Conservation (phyloP, 2,113 vertebrate species). For the Dinomys branickii region DNA sequence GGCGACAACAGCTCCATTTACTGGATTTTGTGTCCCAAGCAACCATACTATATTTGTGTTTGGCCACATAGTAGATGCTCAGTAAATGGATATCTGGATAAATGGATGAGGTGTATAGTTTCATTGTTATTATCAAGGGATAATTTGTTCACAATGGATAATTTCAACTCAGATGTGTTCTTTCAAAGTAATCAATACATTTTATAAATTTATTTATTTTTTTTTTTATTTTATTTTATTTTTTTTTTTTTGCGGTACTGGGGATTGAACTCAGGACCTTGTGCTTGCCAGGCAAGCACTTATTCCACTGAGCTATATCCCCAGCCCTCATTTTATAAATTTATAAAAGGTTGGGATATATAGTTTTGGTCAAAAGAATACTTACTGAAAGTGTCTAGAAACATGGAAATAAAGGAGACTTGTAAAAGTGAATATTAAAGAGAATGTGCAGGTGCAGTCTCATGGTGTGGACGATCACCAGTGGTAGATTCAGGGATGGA, state of each 20-base stretch:
- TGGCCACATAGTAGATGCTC: neutral
- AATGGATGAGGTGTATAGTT: neutral
- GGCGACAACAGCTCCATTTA: neutral
- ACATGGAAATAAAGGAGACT: neutral
- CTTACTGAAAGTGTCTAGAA: neutral
- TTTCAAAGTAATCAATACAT: neutral
- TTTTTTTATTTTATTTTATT: too few relatives aligned
- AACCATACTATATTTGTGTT: neutral
- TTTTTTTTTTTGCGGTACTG: too few relatives aligned
- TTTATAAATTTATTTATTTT: too few relatives aligned
- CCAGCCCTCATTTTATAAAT: too few relatives aligned
- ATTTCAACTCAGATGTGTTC: neutral
- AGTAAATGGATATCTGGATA: neutral
- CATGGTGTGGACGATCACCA: neutral
- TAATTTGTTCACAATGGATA: neutral
- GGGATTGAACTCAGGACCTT: too few relatives aligned
- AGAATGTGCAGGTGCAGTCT: neutral
- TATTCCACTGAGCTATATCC: too few relatives aligned
- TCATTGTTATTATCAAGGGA: neutral
- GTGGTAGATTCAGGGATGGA: neutral
- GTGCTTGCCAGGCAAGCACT: too few relatives aligned
- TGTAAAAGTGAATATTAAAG: neutral
- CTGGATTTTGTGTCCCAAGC: neutral
- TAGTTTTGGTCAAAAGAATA: neutral
- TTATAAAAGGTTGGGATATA: neutral